phyloP scores from a whole-genome alignment of 2,797 vertebrate species.

The Hapalemur alaotrensis region DNA sequence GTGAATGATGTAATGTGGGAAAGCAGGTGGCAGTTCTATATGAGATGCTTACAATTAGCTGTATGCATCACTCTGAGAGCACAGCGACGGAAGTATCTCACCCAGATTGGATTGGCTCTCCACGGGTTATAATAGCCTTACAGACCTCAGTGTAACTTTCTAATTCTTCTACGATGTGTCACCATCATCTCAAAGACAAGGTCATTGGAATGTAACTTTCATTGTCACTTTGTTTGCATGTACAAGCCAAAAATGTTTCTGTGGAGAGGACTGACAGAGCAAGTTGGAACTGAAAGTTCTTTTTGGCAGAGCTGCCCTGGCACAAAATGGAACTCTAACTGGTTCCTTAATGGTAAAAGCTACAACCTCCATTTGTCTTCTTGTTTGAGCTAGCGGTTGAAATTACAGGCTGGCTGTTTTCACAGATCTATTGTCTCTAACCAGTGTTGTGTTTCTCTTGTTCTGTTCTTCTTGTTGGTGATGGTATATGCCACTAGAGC shows the following conservation, averaged over 20 bases:
- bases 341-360: conserved; percentile 48
- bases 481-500: not conserved
- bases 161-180: conserved; percentile 12
- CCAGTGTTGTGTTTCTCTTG: not conserved
- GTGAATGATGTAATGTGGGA: conserved; percentile 59
- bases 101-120: conserved; percentile 40
- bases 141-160: conserved; percentile 17
- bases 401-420: conserved; percentile 8
- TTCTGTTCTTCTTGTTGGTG: not conserved
- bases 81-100: conserved; percentile 31
- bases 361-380: conserved; percentile 60
- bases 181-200: conserved; percentile 49
- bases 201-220: not conserved
- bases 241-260: conserved; percentile 22
- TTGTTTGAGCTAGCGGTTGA: conserved; percentile 39
- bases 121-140: conserved; percentile 23
- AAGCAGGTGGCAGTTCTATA: conserved; percentile 74
- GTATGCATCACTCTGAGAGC: conserved; percentile 41
- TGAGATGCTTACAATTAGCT: conserved; percentile 73
- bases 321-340: conserved; percentile 39
- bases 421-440: not conserved
- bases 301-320: conserved; percentile 39
- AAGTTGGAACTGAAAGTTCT: conserved; percentile 50
- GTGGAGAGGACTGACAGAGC: not conserved
- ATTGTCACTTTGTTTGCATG: conserved; percentile 37